Conservation (phyloP, 2,888 invertebrate genomes). For the Listrodromus nycthemerus region DNA sequence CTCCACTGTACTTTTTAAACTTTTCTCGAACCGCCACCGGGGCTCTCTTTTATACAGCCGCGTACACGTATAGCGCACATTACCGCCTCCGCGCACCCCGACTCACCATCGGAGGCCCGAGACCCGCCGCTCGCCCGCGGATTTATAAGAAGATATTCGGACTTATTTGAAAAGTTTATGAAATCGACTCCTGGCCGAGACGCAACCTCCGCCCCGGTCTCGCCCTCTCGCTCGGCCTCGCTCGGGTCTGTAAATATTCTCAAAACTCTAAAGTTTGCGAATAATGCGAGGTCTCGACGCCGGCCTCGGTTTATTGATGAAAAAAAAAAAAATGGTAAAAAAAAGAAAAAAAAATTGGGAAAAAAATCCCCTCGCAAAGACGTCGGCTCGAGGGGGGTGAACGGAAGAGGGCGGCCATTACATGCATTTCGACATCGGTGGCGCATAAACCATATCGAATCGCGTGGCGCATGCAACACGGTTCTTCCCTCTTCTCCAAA, state of each 20-base stretch:
- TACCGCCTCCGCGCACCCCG: constrained; percentile 6
- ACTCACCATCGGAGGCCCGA: background rate
- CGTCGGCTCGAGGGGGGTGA: background rate
- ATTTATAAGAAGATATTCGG: constrained; percentile 76
- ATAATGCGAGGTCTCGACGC: constrained; percentile 66
- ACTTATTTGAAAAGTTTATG: constrained; percentile 82
- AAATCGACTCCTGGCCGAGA: constrained; percentile 74
- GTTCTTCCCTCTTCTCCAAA: constrained; percentile 38
- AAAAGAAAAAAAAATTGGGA: constrained; percentile 7
- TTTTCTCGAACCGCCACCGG: constrained; percentile 22
- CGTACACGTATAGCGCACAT: constrained; percentile 33
- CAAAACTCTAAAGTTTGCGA: constrained; percentile 72
- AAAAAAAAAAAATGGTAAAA: constrained; percentile 17
- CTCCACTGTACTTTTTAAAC: constrained; percentile 17
- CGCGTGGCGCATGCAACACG: constrained; percentile 30
- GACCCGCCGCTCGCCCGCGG: constrained; percentile 45
- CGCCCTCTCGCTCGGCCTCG: constrained; percentile 42
- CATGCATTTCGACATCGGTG: constrained; percentile 70
- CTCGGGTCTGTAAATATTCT: constrained; percentile 74
- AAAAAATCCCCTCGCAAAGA: constrained; percentile 1
- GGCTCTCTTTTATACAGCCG: constrained; percentile 21
- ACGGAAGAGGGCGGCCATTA: constrained; percentile 62
- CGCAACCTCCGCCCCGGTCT: constrained; percentile 29
- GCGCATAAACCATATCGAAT: constrained; percentile 56
- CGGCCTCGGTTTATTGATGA: constrained; percentile 64